Conservation (phyloP, 2,113 vertebrate genomes). For the Bungarus multicinctus region DNA sequence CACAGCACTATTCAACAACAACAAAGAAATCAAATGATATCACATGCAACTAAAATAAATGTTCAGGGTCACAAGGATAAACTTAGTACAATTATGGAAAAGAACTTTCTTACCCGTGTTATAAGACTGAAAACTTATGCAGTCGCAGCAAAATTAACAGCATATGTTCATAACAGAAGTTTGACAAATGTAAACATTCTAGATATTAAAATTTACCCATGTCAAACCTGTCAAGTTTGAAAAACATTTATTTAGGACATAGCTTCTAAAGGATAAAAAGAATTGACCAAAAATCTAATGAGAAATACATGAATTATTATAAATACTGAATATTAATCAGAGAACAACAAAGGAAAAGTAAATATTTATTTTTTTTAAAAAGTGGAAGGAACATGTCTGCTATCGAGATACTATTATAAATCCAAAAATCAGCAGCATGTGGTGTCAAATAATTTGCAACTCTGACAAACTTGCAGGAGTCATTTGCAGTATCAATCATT, state of each 20-base stretch:
- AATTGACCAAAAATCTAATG: not conserved
- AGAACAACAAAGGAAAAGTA: not conserved
- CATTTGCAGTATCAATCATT: conserved; percentile 28
- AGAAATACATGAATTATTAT: not conserved
- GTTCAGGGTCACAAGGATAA: not conserved
- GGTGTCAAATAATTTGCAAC: conserved; percentile 1
- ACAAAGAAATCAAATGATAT: not conserved
- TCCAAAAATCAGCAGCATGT: not conserved
- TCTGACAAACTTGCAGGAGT: conserved; percentile 10
- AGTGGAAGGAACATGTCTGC: not conserved
- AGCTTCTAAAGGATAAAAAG: not conserved
- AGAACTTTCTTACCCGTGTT: not conserved
- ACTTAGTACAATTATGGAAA: not conserved
- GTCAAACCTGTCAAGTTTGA: not conserved
- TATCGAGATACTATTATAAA: not conserved
- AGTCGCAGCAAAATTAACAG: not conserved
- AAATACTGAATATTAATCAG: not conserved
- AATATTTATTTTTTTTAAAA: not conserved
- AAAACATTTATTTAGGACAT: not conserved
- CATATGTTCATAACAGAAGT: not conserved
- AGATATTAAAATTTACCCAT: not conserved
- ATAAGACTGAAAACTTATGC: not conserved
- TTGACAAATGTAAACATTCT: not conserved
- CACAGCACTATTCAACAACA: not conserved
- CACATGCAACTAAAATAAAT: not conserved